Evolutionary conservation across 2,888 invertebrate species (phyloP), one percentile per base, ranked within the genome.

Genomic region (Tetragnatha montana): DNA sequence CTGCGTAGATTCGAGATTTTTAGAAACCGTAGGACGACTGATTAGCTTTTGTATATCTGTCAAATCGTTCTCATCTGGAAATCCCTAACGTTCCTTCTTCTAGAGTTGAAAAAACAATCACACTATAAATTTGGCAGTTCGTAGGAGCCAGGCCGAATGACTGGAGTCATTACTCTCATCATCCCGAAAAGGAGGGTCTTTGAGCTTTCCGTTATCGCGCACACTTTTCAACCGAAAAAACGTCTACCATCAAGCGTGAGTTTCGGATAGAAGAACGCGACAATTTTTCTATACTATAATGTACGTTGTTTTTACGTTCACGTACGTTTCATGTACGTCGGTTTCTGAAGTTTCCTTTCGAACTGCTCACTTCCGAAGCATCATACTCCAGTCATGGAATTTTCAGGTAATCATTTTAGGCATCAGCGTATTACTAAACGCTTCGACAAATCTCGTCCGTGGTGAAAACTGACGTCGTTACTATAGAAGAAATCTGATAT

Each of bases 21-120:
- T 86, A 86, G 90, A 19, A 89, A 81, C 68, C 71, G 80, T 86
- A 90, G 90, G 76, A 81, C 75, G 87, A 87, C 70, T 84, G 84
- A 84, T 80, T 87, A 83, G 84, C 80, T 80, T 87, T 89, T 87
- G 87, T 90, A 84, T 84, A 86, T 81, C 49, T 80, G 90, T 83
- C 85, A 85, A 90, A 90, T 76, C 71, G 84, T 83, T 90, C n/a
- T n/a, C 87, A 87, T 87, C 81, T 75, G 70, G 78, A 80, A 87
- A 87, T 90, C 90, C 80, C 81, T 90, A 82, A 84, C 84, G 81
- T 90, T 90, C 80, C 75, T 87, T 81, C 87, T 47, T 87, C 80
- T 86, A 84, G 76, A 75, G 70, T 74, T 19, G 51, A 71, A 87
- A 83, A 35, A 60, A 60, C 49, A 79, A 76, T 76, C 69, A 81